A percentile compares a stretch with the other conserved stretches of the same genome.
phyloP scores from a whole-genome alignment of 2,113 vertebrate genomes.

The Lycaon pictus region DNA sequence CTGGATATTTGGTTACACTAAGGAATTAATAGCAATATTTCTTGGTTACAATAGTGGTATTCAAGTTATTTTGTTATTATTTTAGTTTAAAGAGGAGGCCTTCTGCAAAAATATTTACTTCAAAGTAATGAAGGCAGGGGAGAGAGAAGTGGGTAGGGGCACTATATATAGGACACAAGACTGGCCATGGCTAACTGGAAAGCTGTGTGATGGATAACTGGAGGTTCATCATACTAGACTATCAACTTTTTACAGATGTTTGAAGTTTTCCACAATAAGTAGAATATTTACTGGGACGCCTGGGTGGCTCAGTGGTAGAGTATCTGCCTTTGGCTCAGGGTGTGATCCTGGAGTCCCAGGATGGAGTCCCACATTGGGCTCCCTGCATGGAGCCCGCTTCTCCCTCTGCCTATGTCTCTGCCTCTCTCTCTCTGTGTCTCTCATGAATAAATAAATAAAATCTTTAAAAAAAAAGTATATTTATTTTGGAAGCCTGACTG shows the following conservation, averaged over 20 bases:
- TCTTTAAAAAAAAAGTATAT: too few relatives aligned
- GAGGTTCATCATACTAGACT: not conserved
- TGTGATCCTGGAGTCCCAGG: too few relatives aligned
- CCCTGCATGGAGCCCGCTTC: too few relatives aligned
- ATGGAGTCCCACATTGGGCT: too few relatives aligned
- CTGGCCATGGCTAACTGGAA: not conserved
- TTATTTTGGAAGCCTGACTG: not conserved
- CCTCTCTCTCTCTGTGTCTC: too few relatives aligned
- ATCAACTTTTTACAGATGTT: not conserved
- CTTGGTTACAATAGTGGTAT: not conserved
- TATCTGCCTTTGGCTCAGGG: too few relatives aligned
- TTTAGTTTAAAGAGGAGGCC: not conserved
- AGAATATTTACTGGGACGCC: too few relatives aligned
- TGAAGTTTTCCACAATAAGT: not conserved
- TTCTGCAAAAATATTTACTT: constrained; percentile 11
- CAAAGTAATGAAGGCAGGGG: not conserved
- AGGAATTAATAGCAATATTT: not conserved
- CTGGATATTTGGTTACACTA: not conserved
- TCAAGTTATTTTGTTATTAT: not conserved
- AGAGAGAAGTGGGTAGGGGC: not conserved
- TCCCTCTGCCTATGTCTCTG: too few relatives aligned
- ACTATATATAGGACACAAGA: not conserved
- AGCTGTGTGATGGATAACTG: not conserved
- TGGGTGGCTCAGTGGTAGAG: too few relatives aligned
- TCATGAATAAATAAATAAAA: too few relatives aligned